Evolutionary conservation across 2,113 vertebrate genomes (phyloP), one percentile per base, ranked within the genome.

Genomic region (Rhizomys pruinosus): DNA sequence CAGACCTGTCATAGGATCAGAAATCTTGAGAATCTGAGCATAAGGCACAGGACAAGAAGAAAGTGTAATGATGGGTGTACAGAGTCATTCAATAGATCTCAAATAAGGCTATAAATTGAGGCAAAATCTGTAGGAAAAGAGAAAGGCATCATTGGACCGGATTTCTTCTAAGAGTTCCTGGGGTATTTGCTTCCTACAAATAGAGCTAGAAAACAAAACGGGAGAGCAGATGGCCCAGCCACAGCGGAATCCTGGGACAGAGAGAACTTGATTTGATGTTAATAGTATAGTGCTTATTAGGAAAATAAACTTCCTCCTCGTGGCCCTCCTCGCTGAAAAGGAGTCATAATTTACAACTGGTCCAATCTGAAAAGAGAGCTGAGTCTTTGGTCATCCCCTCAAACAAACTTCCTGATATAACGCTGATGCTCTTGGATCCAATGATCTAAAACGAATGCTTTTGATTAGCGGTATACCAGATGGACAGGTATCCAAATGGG

Each of bases 401-500:
- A 76, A 22, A 95, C 92, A 85, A 96, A 87, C 29, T 59, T 92
- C 47, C 89, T 44, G 7, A 84, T 29, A 63, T 80, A 72, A 84
- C 74, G 89, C 77, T 15, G 42, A 94, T 63, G 42, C 69, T 93
- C 37, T 81, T 80, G 76, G 52, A 84, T 81, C 82, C 90, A 91
- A 59, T 59, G 66, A 94, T 84, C 44, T 91, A 84, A 93, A 94
- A 94, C 82, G 55, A 57, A 29, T 25, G 86, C 16, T 93, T 96
- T 87, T 97, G 96, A 97, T 93, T 91, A 93, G 87, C 94, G 80
- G 59, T 81, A 59, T 68, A 80, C 64, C 93, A 96, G 96, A 96
- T 91, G 94, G 89, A 93, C 73, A 88, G 90, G 34, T 32, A 86
- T 47, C 91, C 92, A 91, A 85, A 89, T 81, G 13, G 13, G 68